These are phyloP conservation scores for Syndactyla subalaris DNA, from an alignment of 2,797 vertebrate genomes.

Conservation along the genomic window DNA sequence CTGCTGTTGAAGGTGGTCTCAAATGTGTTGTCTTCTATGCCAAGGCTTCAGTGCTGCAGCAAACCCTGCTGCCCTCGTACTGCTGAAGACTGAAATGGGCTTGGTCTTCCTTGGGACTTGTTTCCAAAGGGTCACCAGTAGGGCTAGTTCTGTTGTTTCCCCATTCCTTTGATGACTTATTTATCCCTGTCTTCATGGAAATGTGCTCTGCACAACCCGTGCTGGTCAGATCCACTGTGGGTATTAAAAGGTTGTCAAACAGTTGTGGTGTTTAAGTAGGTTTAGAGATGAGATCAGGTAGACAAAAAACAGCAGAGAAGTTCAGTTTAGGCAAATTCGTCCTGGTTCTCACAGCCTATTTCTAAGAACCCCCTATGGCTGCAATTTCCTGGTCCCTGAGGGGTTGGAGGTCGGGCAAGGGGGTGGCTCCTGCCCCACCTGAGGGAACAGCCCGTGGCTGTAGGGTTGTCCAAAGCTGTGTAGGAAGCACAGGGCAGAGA, in stretches of 20 bases:
- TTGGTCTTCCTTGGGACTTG: not conserved
- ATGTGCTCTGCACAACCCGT: not conserved
- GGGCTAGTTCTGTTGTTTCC: not conserved
- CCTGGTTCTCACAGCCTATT: accelerated
- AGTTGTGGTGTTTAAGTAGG: not conserved
- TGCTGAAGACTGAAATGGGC: not conserved
- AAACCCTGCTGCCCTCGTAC: not conserved
- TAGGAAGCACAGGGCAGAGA: not conserved
- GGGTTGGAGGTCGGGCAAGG: not conserved
- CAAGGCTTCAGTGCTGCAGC: not conserved
- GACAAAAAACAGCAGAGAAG: not conserved
- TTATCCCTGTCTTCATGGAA: not conserved
- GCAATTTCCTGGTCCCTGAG: not conserved
- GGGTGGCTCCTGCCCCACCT: not conserved
- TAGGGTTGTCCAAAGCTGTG: not conserved
- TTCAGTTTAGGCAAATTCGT: not conserved
- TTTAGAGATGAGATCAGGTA: not conserved
- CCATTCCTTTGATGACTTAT: not conserved
- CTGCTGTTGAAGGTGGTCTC: not conserved
- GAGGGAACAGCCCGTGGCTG: not conserved
- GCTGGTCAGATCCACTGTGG: not conserved
- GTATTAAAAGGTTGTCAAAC: not conserved
- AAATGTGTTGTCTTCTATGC: not conserved
- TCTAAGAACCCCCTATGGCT: not conserved
- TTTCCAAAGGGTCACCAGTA: not conserved